These are phyloP conservation scores for Acomys russatus DNA, from an alignment of 2,797 vertebrate genomes.

Conservation along the genomic window DNA sequence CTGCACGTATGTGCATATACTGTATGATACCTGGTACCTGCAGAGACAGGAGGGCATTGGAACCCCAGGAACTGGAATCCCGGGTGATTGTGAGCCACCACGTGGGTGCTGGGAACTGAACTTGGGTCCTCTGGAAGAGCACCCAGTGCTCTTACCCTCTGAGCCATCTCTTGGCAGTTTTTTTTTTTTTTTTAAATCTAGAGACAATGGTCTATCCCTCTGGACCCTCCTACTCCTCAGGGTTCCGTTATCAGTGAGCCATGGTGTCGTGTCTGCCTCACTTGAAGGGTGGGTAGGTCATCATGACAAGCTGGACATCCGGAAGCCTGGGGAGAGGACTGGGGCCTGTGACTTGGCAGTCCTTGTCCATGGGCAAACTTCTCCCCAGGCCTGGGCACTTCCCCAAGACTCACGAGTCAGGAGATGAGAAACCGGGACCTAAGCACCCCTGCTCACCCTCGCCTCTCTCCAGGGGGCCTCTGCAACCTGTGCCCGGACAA, in stretches of 20 bases:
- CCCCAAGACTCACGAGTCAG: neutral
- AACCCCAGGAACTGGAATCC: neutral
- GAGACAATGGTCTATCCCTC: neutral
- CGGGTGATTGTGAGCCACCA: neutral
- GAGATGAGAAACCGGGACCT: neutral
- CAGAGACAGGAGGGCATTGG: neutral
- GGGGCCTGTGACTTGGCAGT: neutral
- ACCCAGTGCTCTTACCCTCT: neutral
- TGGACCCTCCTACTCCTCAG: neutral
- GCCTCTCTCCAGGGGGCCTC: slow-evolving; percentile 92
- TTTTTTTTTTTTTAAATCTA: neutral
- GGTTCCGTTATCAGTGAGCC: neutral
- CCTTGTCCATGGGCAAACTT: neutral
- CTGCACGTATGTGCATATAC: neutral
- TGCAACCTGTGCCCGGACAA: slow-evolving; percentile 97
- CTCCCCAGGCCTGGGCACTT: neutral
- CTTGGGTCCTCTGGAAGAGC: neutral
- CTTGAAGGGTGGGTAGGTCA: neutral
- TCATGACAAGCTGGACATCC: neutral
- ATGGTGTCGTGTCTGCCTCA: neutral
- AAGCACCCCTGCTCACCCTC: neutral
- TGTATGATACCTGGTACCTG: neutral
- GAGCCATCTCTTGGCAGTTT: neutral
- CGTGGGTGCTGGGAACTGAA: neutral
- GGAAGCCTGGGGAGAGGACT: neutral